Evolutionary conservation across 2,888 invertebrate species (phyloP), one percentile per base, ranked within the genome.

Genomic region (Acleris cristana): DNA sequence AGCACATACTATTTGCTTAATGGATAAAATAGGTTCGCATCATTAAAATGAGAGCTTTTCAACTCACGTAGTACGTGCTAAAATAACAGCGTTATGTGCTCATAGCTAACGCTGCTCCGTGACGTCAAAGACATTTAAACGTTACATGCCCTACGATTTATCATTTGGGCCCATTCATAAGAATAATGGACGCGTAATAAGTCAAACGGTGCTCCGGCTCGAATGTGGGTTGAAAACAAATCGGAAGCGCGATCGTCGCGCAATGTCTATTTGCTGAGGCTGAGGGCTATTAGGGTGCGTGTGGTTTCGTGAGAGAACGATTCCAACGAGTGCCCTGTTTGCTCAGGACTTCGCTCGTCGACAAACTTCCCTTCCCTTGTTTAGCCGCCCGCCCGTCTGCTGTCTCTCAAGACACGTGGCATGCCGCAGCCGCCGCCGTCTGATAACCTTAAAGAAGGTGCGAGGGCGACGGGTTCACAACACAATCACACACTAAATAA

Each of bases 371-470:
- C 40, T 12, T 79, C 74, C 73, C 65, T 65, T 84, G 83, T 86
- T 81, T 80, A 80, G 76, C 73, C 72, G 77, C 73, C 75, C 83
- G 84, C 83, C 83, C 40, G 83, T 79, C 79, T 75, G 74, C 70
- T 69, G 26, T 53, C 45, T 59, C 54, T 49, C 53, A 21, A 12
- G 51, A 21, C 56, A 18, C 49, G 18, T 18, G 34, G 48, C 59
- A 16, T 26, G 49, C 40, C 14, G 34, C 55, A 21, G 23, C 12
- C 12, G 45, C 52, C 16, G 44, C n/a, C 26, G 26, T 2, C 30
- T 40, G 52, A 66, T 65, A 65, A 61, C 61, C 3, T 30, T 66
- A 10, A n/a, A 45, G 44, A 16, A 44, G 16, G 7, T 7, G 26
- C 26, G 26, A 26, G 26, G 0, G 26, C 8, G 8, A 26, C 26